Base-by-base conservation (phyloP, 2,113 vertebrate genomes). In the Speoplatyrhinus poulsoni region DNA sequence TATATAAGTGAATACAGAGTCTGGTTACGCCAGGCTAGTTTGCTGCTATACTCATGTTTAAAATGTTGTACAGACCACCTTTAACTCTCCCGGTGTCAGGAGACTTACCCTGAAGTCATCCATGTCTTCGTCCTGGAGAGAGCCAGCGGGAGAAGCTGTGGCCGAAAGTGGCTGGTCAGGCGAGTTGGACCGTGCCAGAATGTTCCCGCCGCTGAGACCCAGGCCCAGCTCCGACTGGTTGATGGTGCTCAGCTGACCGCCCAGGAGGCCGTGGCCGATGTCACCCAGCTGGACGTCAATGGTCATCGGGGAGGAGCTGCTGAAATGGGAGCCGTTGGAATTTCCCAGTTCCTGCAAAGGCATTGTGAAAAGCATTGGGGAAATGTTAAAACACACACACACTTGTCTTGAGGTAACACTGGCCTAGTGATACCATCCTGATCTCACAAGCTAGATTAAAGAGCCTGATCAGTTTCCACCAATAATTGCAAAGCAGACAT, bases 191-290 rank as follows among this genome's bases (percentile, higher is more conserved):
- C 89, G 90, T 36, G 92, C 91, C 50, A 93, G 71, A 15, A 94
- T 93, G 60, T 88, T 82, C 13, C 91, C 91, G 7, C 89, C 90
- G 3, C 93, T 93, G 6, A 96, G 91, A 67, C 93, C 95, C 63
- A 97, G 88, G 4, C 94, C 92, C 70, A 97, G 90, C 85, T 96
- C 95, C 3, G 96, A 93, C 59, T 94, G 95, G 87, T 96, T 96
- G 19, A 96, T 97, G 49, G 95, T 96, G 48, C 90, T 91, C 65
- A 96, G 85, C 50, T 95, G 94, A 83, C 90, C 90, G 41, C 92
- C 93, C 81, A 96, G 73, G 41, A 97, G 91, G 49, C 91, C 80
- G 1, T 92, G 94, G 73, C 92, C 90, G 56, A 95, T 93, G 77
- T 96, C 95, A 10, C 91, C 90, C 62, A 96, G 94, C 8, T 94